A percentile compares a stretch with the other conserved stretches of the same genome.
Evolutionary conservation across 2,113 vertebrate species (phyloP).

Genomic region (Myotis brandtii): DNA sequence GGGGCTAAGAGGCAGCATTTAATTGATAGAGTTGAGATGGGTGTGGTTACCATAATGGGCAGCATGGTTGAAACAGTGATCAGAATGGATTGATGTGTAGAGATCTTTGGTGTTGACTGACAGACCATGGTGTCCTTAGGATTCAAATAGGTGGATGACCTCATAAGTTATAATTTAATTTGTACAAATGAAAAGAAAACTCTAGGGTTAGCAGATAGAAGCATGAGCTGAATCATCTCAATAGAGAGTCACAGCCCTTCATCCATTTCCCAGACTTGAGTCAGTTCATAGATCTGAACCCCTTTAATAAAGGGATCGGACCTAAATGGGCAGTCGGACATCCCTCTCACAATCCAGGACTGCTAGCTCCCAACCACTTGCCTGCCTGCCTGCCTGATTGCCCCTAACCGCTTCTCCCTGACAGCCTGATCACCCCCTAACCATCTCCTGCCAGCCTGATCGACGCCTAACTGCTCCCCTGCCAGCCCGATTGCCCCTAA

Average conservation of each 20-base stretch:
- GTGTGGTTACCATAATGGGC: neutral
- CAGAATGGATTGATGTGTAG: neutral
- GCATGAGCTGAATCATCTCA: neutral
- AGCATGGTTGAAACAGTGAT: neutral
- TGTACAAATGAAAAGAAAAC: slow-evolving; percentile 3
- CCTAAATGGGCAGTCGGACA: too few relatives aligned
- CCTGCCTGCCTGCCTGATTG: too few relatives aligned
- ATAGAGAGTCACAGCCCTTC: neutral
- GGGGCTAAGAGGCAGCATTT: neutral
- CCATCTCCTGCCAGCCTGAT: too few relatives aligned
- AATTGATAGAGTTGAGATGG: neutral
- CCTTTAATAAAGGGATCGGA: neutral
- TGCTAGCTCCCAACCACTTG: too few relatives aligned
- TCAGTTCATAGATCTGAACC: neutral
- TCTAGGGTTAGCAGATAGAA: neutral
- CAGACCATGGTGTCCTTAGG: neutral
- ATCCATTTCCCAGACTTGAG: neutral
- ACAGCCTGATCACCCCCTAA: too few relatives aligned
- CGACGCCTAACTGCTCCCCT: too few relatives aligned
- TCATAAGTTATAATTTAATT: neutral
- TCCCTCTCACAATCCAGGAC: too few relatives aligned
- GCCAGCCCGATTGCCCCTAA: too few relatives aligned
- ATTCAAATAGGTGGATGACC: neutral
- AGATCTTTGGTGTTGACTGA: neutral
- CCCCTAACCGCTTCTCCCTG: too few relatives aligned